A percentile compares a stretch with the other conserved stretches of the same genome.
phyloP scores from a whole-genome alignment of 1,140 invertebrate species.

The Drosophila ohnishii region DNA sequence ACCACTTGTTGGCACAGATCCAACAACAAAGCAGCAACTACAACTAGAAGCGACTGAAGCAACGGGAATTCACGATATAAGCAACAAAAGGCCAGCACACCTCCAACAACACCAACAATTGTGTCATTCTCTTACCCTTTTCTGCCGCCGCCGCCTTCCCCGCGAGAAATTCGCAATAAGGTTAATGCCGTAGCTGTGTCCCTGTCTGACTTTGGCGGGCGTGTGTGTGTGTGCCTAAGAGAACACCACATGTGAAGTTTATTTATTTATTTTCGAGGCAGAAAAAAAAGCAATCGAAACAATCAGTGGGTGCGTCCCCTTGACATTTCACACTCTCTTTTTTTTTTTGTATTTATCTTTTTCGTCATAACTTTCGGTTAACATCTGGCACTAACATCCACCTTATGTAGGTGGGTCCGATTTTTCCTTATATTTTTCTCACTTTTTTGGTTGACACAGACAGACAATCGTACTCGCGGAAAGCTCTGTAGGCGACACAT shows the following conservation, averaged over 20 bases:
- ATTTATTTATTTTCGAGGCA: neutral
- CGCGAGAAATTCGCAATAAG: constrained; percentile 35
- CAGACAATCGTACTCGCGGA: neutral
- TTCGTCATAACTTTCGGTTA: constrained; percentile 24
- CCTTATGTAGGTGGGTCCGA: constrained; percentile 18
- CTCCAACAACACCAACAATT: constrained; percentile 39
- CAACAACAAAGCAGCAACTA: constrained; percentile 44
- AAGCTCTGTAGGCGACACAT: constrained; percentile 20
- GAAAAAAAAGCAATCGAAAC: constrained; percentile 11
- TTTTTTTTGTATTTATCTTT: constrained; percentile 2
- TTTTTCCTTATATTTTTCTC: neutral
- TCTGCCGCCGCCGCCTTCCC: neutral
- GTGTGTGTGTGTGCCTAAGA: constrained; percentile 13
- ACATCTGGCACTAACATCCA: constrained; percentile 19
- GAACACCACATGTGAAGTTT: constrained; percentile 13
- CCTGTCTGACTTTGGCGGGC: constrained; percentile 15
- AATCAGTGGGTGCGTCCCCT: constrained; percentile 16
- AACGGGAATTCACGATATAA: constrained; percentile 10
- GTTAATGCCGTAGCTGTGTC: constrained; percentile 30
- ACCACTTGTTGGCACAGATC: constrained; percentile 75
- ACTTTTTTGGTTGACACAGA: constrained; percentile 13
- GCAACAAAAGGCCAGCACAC: constrained; percentile 11
- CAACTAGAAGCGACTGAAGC: constrained; percentile 16
- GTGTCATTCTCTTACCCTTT: constrained; percentile 32
- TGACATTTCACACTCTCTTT: constrained; percentile 18